Conservation (phyloP, 1,140 invertebrate genomes). For the Frieseomelitta varia region DNA sequence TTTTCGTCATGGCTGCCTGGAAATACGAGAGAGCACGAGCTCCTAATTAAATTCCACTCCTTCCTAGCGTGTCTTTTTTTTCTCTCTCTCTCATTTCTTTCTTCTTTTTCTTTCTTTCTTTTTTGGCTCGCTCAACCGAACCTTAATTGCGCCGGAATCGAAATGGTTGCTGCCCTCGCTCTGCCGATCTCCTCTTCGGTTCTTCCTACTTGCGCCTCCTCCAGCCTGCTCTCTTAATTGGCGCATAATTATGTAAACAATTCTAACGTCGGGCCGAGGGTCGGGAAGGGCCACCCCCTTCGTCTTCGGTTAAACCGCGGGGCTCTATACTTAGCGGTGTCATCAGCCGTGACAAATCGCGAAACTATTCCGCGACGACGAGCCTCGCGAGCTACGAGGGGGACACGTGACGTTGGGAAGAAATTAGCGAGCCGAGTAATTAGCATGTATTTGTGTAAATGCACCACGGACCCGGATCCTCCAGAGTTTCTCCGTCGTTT, state of each 20-base stretch:
- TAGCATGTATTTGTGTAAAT: slow-evolving; percentile 22
- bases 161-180: slow-evolving; percentile 70
- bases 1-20: slow-evolving; percentile 77
- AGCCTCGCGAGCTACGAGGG: not conserved
- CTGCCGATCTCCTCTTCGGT: slow-evolving; percentile 64
- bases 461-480: not conserved
- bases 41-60: slow-evolving; percentile 81
- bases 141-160: slow-evolving; percentile 78
- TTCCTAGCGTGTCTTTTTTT: slow-evolving; percentile 70
- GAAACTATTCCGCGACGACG: slow-evolving; percentile 42
- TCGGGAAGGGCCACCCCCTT: not conserved
- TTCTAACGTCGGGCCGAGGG: slow-evolving; percentile 54
- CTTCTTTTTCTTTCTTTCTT: slow-evolving; percentile 58
- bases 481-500: not conserved
- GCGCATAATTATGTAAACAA: slow-evolving; percentile 81
- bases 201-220: slow-evolving; percentile 54
- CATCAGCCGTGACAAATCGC: slow-evolving; percentile 52
- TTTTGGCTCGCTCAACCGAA: slow-evolving; percentile 78
- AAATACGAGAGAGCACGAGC: slow-evolving; percentile 74
- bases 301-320: slow-evolving; percentile 44
- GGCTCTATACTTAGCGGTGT: slow-evolving; percentile 51
- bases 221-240: slow-evolving; percentile 76
- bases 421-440: slow-evolving; percentile 43
- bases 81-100: not conserved
- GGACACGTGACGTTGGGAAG: slow-evolving; percentile 15